Evolutionary conservation across 2,888 invertebrate genomes (phyloP).

Genomic region (Spicauda simplicius): DNA sequence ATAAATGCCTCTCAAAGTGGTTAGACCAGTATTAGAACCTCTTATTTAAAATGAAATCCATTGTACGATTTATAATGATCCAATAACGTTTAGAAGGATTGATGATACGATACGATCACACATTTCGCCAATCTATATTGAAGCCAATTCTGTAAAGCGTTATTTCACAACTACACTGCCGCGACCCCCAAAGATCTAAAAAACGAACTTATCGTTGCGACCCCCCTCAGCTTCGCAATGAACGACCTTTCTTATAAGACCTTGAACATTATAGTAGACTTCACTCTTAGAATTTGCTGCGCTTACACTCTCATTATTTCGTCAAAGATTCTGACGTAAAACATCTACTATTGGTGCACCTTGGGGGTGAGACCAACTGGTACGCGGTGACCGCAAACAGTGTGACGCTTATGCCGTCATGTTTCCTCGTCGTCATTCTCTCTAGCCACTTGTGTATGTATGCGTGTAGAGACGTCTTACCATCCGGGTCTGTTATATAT

Average conservation of each 20-base stretch:
- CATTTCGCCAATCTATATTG: not conserved
- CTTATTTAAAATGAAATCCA: too few relatives aligned
- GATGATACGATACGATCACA: not conserved
- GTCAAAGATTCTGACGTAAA: not conserved
- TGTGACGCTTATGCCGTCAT: too few relatives aligned
- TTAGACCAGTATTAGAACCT: too few relatives aligned
- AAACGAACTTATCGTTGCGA: not conserved
- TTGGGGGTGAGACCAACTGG: too few relatives aligned
- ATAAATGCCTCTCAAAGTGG: too few relatives aligned
- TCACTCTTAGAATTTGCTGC: not conserved
- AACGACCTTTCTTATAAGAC: not conserved
- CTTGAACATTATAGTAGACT: constrained; percentile 1
- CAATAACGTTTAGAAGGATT: not conserved
- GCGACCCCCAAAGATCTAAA: not conserved
- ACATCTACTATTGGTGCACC: too few relatives aligned
- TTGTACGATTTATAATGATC: not conserved
- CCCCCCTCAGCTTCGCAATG: not conserved
- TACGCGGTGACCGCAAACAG: too few relatives aligned
- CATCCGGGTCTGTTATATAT: too few relatives aligned
- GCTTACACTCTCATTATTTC: constrained; percentile 1
- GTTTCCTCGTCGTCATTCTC: too few relatives aligned
- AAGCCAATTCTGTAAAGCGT: not conserved
- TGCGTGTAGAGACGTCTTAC: too few relatives aligned
- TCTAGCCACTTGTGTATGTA: too few relatives aligned
- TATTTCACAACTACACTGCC: not conserved